Base-by-base conservation (phyloP, 2,888 invertebrate species). In the Plebejus argus region DNA sequence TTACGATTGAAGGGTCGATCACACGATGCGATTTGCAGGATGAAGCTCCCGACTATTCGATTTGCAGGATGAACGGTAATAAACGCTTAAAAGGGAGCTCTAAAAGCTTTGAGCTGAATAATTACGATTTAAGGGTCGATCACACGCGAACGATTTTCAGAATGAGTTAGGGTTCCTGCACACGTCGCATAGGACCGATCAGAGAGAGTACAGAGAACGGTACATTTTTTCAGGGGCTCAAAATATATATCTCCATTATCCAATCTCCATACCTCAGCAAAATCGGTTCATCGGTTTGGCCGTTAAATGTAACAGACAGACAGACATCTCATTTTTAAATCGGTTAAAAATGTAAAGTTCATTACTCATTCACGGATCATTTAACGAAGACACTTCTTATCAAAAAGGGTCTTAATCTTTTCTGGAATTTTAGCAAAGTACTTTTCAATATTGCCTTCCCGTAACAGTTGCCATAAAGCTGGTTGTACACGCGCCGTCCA, bases 281-380 rank as follows among this genome's bases (percentile, higher is more conserved):
- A 10, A 10, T 45, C 45, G 45, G 45, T 12, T 45, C 10, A 39
- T 1, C 39, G 39, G 39, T 39, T 39, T 39, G 10, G 39, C 8
- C 39, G 39, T 39, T 1, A 39, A 39, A 39, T 8, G 39, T 39
- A 39, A 45, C 45, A 45, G 12, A 45, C 45, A 45, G 45, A 45
- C 45, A 15, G 49, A 18, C 18, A 18, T 18, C 39, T 53, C 1
- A 15, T 0, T 61, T 61, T 23, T 5, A 61, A 61, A 61, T 23
- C 20, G 61, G 23, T 23, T 23, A 12, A 23, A 61, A 61, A 12
- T 12, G 20, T 6, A 70, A 70, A 20, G 58, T 58, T 58, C 70
- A 70, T 70, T 70, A 70, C 33, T 70, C 70, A 70, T 33, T 70
- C 18, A 33, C 70, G 23, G 70, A 10, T 70, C 70, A 70, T 70